Percentiles rank a stretch among this genome's conserved stretches.
phyloP scores from a whole-genome alignment of 2,113 vertebrate species.

The Syngnathoides biaculeatus region DNA sequence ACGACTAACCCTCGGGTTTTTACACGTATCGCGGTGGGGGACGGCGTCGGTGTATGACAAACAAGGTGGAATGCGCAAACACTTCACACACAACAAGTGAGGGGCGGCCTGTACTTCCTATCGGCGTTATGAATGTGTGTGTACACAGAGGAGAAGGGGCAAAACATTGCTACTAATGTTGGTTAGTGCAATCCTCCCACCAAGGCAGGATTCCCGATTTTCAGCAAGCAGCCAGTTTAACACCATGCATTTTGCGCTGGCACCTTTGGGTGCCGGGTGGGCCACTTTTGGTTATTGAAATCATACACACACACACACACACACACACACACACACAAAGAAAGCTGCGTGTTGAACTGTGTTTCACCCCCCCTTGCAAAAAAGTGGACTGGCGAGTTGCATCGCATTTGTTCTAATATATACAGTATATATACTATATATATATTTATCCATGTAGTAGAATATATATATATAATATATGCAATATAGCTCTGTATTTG shows the following conservation, averaged over 20 bases:
- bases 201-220: conserved; percentile 70
- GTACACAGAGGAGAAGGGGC: conserved; percentile 49
- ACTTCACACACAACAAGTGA: conserved; percentile 45
- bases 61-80: conserved; percentile 56
- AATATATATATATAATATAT: conserved; percentile 44
- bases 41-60: conserved; percentile 33
- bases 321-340: conserved; percentile 84
- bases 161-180: conserved; percentile 69
- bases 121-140: conserved; percentile 29
- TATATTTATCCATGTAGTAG: conserved; percentile 42
- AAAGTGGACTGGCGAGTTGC: conserved; percentile 61
- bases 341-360: conserved; percentile 63
- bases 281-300: conserved; percentile 81
- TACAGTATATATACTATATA: conserved; percentile 37
- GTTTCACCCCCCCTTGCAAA: conserved; percentile 60
- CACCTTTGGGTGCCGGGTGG: conserved; percentile 34
- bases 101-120: conserved; percentile 33
- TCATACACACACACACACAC: too few species aligned
- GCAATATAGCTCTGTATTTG: conserved; percentile 59
- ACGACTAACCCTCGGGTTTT: conserved; percentile 60
- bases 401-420: conserved; percentile 52
- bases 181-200: conserved; percentile 76
- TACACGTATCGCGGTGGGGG: conserved; percentile 53
- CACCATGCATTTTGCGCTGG: conserved; percentile 69
- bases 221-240: conserved; percentile 75